Percentiles rank a stretch among this genome's conserved stretches.
phyloP scores from a whole-genome alignment of 2,888 invertebrate species.

The Heliconius ismenius region DNA sequence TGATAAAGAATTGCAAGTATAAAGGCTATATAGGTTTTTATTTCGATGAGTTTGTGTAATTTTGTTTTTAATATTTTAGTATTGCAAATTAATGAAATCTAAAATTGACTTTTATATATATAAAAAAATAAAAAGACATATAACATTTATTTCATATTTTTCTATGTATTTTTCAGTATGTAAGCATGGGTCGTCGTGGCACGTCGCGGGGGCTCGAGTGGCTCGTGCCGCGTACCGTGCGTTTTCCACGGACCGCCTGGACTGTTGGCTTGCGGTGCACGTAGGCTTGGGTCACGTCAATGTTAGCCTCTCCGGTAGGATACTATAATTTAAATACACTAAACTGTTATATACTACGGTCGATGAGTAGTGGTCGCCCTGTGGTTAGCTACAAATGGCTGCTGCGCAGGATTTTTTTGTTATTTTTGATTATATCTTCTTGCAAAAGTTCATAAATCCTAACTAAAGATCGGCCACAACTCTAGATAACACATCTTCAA shows the following conservation, averaged over 20 bases:
- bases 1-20: neutral
- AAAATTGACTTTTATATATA: too few species aligned
- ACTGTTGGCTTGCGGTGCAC: slow-evolving; percentile 94
- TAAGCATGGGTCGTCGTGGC: slow-evolving; percentile 95
- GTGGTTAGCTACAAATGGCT: neutral
- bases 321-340: slow-evolving; percentile 46
- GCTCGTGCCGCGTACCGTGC: slow-evolving; percentile 91
- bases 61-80: too few species aligned
- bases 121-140: too few species aligned
- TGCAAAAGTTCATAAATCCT: neutral
- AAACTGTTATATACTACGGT: too few species aligned
- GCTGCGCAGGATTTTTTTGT: neutral
- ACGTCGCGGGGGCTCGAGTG: slow-evolving; percentile 91
- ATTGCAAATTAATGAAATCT: too few species aligned
- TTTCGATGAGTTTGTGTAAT: too few species aligned
- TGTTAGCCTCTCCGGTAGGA: slow-evolving; percentile 93
- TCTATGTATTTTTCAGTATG: slow-evolving; percentile 86
- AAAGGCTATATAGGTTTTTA: too few species aligned
- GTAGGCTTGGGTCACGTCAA: slow-evolving; percentile 97
- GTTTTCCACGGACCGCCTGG: slow-evolving; percentile 93
- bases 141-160: neutral
- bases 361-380: neutral
- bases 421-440: neutral
- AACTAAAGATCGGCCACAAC: neutral
- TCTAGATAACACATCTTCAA: neutral